These are phyloP conservation scores for Erebia epiphron DNA, from an alignment of 2,888 invertebrate genomes.

Conservation along the genomic window DNA sequence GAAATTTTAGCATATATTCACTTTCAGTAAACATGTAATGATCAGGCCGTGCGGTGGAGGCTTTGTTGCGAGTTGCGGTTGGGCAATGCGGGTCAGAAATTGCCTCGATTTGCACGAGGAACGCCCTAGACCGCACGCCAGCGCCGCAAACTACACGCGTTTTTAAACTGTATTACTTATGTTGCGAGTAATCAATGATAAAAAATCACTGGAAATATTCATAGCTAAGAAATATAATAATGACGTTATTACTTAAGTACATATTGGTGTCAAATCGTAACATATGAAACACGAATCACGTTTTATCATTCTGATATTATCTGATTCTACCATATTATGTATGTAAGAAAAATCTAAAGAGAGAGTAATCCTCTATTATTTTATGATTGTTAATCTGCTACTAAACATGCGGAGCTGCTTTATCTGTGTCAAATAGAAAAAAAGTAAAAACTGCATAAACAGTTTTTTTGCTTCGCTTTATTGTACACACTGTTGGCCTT, in stretches of 20 bases:
- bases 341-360: neutral
- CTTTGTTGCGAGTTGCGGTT: conserved; percentile 79
- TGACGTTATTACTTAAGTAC: neutral
- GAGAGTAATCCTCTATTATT: neutral
- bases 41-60: conserved; percentile 64
- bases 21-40: conserved; percentile 57
- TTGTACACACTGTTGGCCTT: conserved; percentile 53
- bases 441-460: conserved; percentile 59
- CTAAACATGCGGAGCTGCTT: conserved; percentile 29
- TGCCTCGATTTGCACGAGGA: conserved; percentile 69
- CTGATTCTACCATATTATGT: neutral
- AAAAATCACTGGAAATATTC: neutral
- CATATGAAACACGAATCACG: neutral
- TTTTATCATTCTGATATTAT: neutral
- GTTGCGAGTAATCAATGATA: neutral
- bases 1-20: conserved; percentile 52
- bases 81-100: conserved; percentile 71
- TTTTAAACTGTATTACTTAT: neutral
- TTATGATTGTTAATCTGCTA: conserved; percentile 14
- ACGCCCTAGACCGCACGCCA: conserved; percentile 54
- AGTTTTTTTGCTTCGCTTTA: conserved; percentile 52
- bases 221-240: neutral
- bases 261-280: too few species aligned
- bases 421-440: conserved; percentile 48
- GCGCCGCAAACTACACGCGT: conserved; percentile 33